Conservation (phyloP, 1,140 invertebrate species). For the Drosophila obscura region DNA sequence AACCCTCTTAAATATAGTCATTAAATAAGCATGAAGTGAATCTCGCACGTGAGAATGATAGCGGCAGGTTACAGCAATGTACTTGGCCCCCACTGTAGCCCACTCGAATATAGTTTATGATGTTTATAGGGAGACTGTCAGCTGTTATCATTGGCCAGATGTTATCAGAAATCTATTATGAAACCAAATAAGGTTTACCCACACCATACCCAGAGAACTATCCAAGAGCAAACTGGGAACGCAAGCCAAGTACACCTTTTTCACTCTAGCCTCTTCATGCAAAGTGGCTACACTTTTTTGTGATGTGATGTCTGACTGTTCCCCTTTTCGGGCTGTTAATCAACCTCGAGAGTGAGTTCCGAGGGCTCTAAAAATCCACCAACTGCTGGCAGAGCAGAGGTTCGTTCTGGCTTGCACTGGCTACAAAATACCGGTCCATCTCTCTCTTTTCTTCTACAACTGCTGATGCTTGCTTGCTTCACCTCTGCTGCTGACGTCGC, state of each 20-base stretch:
- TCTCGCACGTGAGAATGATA: no score
- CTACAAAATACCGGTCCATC: constrained; percentile 56
- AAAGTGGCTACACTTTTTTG: no score
- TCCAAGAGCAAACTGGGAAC: not conserved
- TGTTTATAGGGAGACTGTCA: constrained; percentile 14
- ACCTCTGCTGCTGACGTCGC: constrained; percentile 11
- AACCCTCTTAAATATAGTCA: no score
- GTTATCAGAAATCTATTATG: constrained; percentile 39
- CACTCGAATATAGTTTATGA: not conserved
- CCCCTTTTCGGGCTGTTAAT: constrained; percentile 7
- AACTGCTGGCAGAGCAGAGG: not conserved
- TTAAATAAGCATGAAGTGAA: no score
- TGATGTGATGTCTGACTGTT: no score
- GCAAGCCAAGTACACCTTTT: no score
- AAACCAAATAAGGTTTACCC: constrained; percentile 17
- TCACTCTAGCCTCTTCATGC: no score
- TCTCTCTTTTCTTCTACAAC: constrained; percentile 29
- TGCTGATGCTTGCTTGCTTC: constrained; percentile 4
- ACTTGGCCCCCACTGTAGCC: not conserved
- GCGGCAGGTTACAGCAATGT: no score
- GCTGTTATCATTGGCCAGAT: constrained; percentile 40
- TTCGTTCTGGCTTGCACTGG: constrained; percentile 17
- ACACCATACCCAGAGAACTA: constrained; percentile 7
- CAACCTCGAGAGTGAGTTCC: not conserved
- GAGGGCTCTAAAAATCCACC: constrained; percentile 8